Evolutionary conservation across 2,797 vertebrate genomes (phyloP), one percentile per base, ranked within the genome.

Genomic region (Amphiprion clarkii): DNA sequence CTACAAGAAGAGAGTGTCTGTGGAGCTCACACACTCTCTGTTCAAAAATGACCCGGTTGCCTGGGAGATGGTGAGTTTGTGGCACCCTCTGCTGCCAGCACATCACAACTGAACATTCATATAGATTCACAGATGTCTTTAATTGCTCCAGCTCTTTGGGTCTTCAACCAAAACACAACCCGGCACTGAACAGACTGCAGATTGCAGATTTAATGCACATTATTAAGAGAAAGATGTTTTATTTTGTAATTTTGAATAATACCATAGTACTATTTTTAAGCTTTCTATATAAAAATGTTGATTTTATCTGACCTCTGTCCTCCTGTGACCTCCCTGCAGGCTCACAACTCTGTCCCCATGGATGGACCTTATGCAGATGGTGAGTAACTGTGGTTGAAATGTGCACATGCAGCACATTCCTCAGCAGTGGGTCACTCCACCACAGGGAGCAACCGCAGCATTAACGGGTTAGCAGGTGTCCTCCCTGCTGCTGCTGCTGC

Each of bases 1-100:
- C 89, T 99, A 98, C 93, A 96, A 96, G 76, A 99, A 99, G 76
- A 95, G 97, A 0, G 96, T 99, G 59, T 99, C 98, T 0, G 96
- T 99, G 90, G 98, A 99, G 88, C 97, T 99, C 89, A 99, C 98
- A 3, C 98, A 99, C 92, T 97, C 98, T 0, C 96, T 99, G 83
- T 99, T 99, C 94, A 98, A 96, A 85, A 95, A 98, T 0, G 98
- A 99, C 92, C 96, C 97, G 0, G 92, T 83, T 0, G 95, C 97
- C 77, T 99, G 98, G 98, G 97, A 99, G 88, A 88, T 95, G 86
- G 98, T 99, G 89, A 96, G 98, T 84, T 63, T 67, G 33, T 57
- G 74, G 69, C 74, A 27, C 81, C 44, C 78, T 36, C 85, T 71
- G 7, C 67, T 83, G 72, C 31, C 21, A 10, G 6, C 1, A 78